Evolutionary conservation across 2,797 vertebrate genomes (phyloP), one percentile per base, ranked within the genome.

Genomic region (Micropoecilia bifurca): DNA sequence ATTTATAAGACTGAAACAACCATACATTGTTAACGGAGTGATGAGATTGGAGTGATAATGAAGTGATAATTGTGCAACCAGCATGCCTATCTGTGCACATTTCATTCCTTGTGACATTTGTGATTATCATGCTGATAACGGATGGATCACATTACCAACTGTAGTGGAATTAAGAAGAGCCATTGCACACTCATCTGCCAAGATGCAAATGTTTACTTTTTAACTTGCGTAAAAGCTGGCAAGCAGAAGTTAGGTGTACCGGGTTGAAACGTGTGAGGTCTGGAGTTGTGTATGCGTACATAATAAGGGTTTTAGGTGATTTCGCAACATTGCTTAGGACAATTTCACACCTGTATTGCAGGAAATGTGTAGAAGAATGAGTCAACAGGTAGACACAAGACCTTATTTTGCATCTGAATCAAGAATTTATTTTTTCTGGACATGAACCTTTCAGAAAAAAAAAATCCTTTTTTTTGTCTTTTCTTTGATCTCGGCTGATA

Each of bases 341-440:
- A 80, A 75, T 86, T 80, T 87, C 66, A 53, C 75, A 76, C 9
- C 50, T 77, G 83, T 63, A 80, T 41, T 61, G 28, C 59, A 59
- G 83, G n/a, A 80, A 48, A 45, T 82, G 71, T 63, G 59, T 43
- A 59, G 68, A 71, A 84, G 85, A 87, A 86, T 74, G 57, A 87
- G 75, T 63, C 57, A 82, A 83, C 90, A 81, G 86, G 91, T 90
- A 39, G 48, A 75, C 80, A 87, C 91, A 90, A 30, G 78, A 66
- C 39, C 7, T 50, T 30, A 41, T 66, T 85, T 84, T 77, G 48
- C 41, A 0, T 81, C 39, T 18, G 36, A 77, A 77, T 69, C 55
- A 8, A 83, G 79, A 75, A 16, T 45, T 79, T 83, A 7, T 80
- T 55, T 84, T 45, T 50, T 81, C 61, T 87, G 46, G 74, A 83